Percentiles rank a stretch among this genome's conserved stretches.
phyloP scores from a whole-genome alignment of 2,113 vertebrate species.

The Ameiurus melas region DNA sequence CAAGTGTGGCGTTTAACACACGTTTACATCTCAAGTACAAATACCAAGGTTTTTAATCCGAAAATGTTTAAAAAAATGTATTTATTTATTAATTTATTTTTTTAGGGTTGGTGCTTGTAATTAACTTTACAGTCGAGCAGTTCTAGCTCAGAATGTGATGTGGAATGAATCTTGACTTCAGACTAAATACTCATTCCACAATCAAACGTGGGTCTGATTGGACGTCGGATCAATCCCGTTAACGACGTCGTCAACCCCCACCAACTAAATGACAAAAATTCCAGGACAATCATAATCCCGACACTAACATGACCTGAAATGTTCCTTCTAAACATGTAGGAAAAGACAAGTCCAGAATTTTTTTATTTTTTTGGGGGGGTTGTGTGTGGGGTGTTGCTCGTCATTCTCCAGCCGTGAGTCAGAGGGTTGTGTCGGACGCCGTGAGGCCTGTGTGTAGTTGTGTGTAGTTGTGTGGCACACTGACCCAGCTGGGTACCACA shows the following conservation, averaged over 20 bases:
- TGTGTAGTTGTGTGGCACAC: constrained; percentile 1
- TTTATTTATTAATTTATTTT: no score
- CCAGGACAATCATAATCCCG: not conserved
- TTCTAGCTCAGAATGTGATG: not conserved
- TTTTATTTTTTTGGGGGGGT: no score
- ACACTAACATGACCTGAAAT: constrained; percentile 1
- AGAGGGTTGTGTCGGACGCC: not conserved
- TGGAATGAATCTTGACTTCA: constrained; percentile 3
- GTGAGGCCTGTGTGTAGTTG: not conserved
- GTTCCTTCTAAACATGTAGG: not conserved
- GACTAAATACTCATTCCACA: constrained; percentile 6
- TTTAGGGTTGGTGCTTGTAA: no score
- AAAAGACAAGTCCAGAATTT: not conserved
- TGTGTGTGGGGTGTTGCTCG: no score
- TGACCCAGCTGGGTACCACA: constrained; percentile 30
- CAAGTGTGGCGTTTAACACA: not conserved
- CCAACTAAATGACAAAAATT: not conserved
- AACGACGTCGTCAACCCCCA: not conserved
- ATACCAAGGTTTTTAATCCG: not conserved
- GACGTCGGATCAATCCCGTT: not conserved
- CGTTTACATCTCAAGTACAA: not conserved
- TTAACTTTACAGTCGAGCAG: not conserved
- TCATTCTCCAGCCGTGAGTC: not conserved
- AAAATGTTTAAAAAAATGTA: not conserved
- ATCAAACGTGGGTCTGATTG: constrained; percentile 8